Evolutionary conservation across 37 sponge, comb jelly and placozoan genomes (phyloP), one percentile per base, ranked within the genome.

Genomic region (Ianthella basta): DNA sequence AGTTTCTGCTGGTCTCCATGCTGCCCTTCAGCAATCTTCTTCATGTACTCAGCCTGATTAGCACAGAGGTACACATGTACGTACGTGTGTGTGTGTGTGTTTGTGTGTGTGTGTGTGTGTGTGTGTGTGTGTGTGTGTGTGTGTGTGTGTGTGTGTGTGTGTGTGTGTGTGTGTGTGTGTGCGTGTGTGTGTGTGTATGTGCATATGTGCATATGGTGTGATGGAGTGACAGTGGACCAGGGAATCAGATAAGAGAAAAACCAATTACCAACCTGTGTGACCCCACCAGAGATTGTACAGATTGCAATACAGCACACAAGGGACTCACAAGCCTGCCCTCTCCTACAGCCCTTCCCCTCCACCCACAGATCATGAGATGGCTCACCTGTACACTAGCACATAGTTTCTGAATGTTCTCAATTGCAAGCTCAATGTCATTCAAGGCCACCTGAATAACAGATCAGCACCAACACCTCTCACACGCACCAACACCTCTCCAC

Each of bases 361-460:
- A 4, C 39, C 4, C 30, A 3, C 50, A 44, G 8, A 3, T 8
- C 50, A 44, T 44, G 3, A 44, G n/a, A n/a, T n/a, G n/a, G n/a
- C 50, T 44, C 50, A 44, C 50, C 50, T 44, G 50, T 8, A 44
- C 50, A 44, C 50, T 44, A 8, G 82, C 34, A 60, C 83, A 82
- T 57, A 94, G 77, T 66, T 84, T 94, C 77, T 87, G 80, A 27
- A 94, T 64, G 60, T 94, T 94, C 18, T 91, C 87, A 63, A 86
- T 87, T 32, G 88, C 86, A 21, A 94, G 83, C 59, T 94, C 92
- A 80, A 89, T 72, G 67, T 94, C 89, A 70, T 88, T 91, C 25
- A 90, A 60, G 4, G 87, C 87, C 8, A 94, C 78, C 95, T 94
- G 57, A 50, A 74, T 19, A 83, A 55, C 4, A 59, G 5, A 15